A percentile compares a stretch with the other conserved stretches of the same genome.
phyloP scores from a whole-genome alignment of 2,888 invertebrate genomes.

The Periphyllus acericola region DNA sequence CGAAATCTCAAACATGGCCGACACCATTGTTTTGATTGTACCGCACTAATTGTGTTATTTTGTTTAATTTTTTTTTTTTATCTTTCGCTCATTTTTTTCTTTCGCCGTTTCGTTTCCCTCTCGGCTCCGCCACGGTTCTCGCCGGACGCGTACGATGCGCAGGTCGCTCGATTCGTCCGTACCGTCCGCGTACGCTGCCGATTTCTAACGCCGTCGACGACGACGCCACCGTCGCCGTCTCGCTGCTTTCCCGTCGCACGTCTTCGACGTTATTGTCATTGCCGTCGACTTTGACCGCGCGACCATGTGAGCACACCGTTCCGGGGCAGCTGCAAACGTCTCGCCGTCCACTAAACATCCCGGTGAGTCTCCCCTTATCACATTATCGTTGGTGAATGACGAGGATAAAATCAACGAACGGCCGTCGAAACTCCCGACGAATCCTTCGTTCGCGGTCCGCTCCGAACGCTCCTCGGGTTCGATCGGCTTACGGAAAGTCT shows the following conservation, averaged over 20 bases:
- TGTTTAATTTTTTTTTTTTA: background rate
- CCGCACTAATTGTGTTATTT: background rate
- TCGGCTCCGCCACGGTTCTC: background rate
- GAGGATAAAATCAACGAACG: background rate
- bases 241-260: background rate
- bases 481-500: no score
- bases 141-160: background rate
- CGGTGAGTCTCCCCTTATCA: slow-evolving; percentile 1
- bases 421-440: background rate
- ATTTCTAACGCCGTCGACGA: background rate
- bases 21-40: slow-evolving; percentile 58
- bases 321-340: background rate
- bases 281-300: background rate
- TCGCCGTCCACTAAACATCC: background rate
- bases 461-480: no score
- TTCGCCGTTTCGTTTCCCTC: background rate
- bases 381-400: background rate
- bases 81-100: background rate
- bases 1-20: slow-evolving; percentile 60
- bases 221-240: background rate
- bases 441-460: no score
- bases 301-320: background rate
- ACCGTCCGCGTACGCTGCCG: background rate
- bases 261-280: no score
- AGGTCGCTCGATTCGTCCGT: background rate